Percentiles rank a stretch among this genome's conserved stretches.
These are phyloP conservation scores for Ochlodes sylvanus DNA, from an alignment of 2,888 invertebrate species.

Conservation along the genomic window DNA sequence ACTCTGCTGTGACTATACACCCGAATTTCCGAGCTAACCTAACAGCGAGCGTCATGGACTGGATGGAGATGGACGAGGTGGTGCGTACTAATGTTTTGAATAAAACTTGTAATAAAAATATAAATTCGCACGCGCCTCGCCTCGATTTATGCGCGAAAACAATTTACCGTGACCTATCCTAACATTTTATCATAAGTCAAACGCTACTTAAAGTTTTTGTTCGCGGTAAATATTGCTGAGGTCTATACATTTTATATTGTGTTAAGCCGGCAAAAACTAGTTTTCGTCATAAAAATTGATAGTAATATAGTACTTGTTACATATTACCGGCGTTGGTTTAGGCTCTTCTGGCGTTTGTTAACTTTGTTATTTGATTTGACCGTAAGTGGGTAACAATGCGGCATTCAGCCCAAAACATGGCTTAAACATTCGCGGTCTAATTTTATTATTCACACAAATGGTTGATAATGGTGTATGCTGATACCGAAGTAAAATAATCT, in stretches of 20 bases:
- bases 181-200: constrained; percentile 71
- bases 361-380: constrained; percentile 7
- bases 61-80: constrained; percentile 83
- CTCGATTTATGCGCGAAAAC: constrained; percentile 49
- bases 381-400: constrained; percentile 49
- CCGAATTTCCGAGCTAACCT: constrained; percentile 66
- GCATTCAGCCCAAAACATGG: constrained; percentile 46
- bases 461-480: background rate
- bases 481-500: background rate
- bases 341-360: background rate
- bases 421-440: constrained; percentile 36
- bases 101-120: constrained; percentile 40
- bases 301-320: background rate
- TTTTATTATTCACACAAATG: constrained; percentile 1
- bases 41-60: constrained; percentile 76
- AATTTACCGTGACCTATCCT: constrained; percentile 79
- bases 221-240: constrained; percentile 7
- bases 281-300: background rate
- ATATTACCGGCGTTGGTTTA: constrained; percentile 7
- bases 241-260: constrained; percentile 8
- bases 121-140: constrained; percentile 24
- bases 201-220: constrained; percentile 54
- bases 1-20: constrained; percentile 69
- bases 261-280: background rate
- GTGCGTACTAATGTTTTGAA: constrained; percentile 71